These are phyloP conservation scores for Trinorchestia longiramus DNA, from an alignment of 1,140 invertebrate species.

Conservation along the genomic window DNA sequence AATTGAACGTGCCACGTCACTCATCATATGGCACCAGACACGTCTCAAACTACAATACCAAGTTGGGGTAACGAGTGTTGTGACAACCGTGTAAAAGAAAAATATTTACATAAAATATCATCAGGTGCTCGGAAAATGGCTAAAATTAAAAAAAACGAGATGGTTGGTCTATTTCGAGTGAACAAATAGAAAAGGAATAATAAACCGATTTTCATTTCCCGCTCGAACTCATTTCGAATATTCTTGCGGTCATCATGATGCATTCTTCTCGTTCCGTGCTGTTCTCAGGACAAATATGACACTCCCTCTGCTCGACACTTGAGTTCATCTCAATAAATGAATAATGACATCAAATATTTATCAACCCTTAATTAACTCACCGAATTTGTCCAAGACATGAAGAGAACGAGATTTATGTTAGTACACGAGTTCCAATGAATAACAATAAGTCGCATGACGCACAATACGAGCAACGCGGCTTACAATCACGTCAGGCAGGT, in stretches of 20 bases:
- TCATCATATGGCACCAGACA: too few relatives aligned
- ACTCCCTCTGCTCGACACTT: not conserved
- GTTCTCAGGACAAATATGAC: not conserved
- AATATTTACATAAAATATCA: not conserved
- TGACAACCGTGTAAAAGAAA: not conserved
- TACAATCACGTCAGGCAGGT: not conserved
- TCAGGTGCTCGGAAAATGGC: not conserved
- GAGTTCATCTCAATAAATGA: not conserved
- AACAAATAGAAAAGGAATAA: too few relatives aligned
- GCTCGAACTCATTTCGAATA: too few relatives aligned
- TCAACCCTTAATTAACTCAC: not conserved
- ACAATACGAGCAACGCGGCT: not conserved
- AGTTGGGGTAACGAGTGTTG: not conserved
- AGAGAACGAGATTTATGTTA: not conserved
- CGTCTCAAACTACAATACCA: not conserved
- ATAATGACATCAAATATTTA: not conserved
- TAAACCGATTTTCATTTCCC: too few relatives aligned
- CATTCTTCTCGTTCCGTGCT: not conserved
- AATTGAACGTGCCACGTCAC: too few relatives aligned
- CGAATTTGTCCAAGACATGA: not conserved
- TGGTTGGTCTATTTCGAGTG: too few relatives aligned
- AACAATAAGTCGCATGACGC: not conserved
- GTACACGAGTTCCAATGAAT: not conserved
- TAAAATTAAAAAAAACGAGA: too few relatives aligned
- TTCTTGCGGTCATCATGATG: not conserved